Evolutionary conservation across 2,888 invertebrate species (phyloP), one percentile per base, ranked within the genome.

Genomic region (Spodoptera exigua): DNA sequence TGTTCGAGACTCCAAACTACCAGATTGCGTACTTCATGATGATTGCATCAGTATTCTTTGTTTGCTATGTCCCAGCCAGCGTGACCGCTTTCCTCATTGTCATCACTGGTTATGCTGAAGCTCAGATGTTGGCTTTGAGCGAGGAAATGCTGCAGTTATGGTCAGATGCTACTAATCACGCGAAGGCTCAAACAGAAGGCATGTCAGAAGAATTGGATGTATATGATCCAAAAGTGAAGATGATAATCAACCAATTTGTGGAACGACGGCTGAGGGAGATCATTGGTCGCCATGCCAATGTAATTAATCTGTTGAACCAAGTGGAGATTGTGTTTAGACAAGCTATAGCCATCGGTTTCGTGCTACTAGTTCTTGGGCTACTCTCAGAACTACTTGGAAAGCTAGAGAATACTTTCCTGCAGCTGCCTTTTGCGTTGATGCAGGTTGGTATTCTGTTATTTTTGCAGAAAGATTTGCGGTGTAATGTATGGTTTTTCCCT

Each of bases 361-460:
- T 77, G 1, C 46, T 85, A 1, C 61, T 85, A 1, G 70, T 82
- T 0, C 40, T 79, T 0, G 79, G 80, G 11, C 45, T 89, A 0
- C 78, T 83, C 14, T 66, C 79, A 1, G 82, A 81, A 55, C 66
- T 88, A 12, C 53, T 88, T 0, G 87, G 84, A 0, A 83, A 84
- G 0, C 56, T 88, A 12, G 83, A 88, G 51, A 85, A 87, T 16
- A 87, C 88, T 0, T 87, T 79, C 47, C 21, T 85, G 13, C 75
- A 85, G 44, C 56, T 86, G 40, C 86, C 86, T 2, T 88, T 80
- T 36, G 85, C 87, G 0, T 69, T 80, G 4, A 70, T 81, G 49
- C 82, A 82, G 61, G 80, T 87, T 0, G 78, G 70, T 0, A 81
- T 86, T 11, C 41, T 48, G 1, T 3, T 40, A 1, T 9, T 14